A percentile compares a stretch with the other conserved stretches of the same genome.
phyloP scores from a whole-genome alignment of 1,140 invertebrate genomes.

The Hestina assimilis region DNA sequence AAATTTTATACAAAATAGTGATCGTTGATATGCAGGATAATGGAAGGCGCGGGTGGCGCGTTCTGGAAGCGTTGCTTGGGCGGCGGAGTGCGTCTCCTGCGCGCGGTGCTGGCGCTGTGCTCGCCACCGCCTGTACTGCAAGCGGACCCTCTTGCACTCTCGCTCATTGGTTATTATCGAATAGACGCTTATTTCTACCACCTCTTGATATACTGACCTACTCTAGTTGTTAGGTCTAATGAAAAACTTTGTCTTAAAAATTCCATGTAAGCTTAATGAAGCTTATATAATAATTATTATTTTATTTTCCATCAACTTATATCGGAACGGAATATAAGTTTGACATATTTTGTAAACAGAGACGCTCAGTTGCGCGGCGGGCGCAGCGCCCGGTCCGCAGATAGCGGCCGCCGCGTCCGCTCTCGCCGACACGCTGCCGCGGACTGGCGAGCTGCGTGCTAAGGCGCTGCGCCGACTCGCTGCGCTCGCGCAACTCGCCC shows the following conservation, averaged over 20 bases:
- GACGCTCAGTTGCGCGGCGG: constrained; percentile 50
- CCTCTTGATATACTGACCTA: no score
- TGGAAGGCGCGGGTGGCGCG: constrained; percentile 45
- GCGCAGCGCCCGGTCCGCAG: constrained; percentile 43
- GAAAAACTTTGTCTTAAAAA: no score
- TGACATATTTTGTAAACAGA: constrained; percentile 29
- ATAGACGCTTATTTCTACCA: no score
- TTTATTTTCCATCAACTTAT: no score
- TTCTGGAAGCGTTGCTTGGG: constrained; percentile 67
- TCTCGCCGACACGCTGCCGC: constrained; percentile 50
- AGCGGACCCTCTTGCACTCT: constrained; percentile 48
- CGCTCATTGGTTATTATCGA: constrained; percentile 49
- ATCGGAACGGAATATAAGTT: no score
- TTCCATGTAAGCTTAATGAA: no score
- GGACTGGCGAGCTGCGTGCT: constrained; percentile 41
- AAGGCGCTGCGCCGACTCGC: constrained; percentile 45
- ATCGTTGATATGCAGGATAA: constrained; percentile 36
- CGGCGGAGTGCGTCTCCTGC: constrained; percentile 58
- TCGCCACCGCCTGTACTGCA: constrained; percentile 85
- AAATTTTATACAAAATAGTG: no score
- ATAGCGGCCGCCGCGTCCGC: constrained; percentile 37
- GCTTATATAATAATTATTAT: no score
- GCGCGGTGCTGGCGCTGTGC: constrained; percentile 83
- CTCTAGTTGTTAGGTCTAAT: no score
- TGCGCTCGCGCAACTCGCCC: constrained; percentile 38